These are phyloP conservation scores for Eupithecia vulgata DNA, from an alignment of 2,888 invertebrate species.

Conservation along the genomic window DNA sequence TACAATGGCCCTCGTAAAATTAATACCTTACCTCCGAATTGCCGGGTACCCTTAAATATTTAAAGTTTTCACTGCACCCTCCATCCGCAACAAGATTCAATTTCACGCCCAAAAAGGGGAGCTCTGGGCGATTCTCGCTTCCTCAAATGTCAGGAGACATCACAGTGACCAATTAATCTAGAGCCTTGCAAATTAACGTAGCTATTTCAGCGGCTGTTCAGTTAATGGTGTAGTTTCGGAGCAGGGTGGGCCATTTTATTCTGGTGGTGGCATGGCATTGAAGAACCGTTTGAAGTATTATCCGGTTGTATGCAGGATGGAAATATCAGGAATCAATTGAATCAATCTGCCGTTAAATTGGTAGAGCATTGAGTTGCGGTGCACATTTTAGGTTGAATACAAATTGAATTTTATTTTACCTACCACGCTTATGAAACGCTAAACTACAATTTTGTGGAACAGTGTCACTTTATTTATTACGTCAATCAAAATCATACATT, in stretches of 20 bases:
- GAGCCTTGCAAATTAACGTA: conserved; percentile 62
- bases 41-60: conserved; percentile 80
- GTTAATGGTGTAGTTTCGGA: conserved; percentile 48
- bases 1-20: conserved; percentile 79
- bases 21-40: conserved; percentile 79
- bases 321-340: conserved; percentile 73
- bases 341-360: conserved; percentile 80
- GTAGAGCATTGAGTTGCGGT: conserved; percentile 63
- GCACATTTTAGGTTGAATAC: conserved; percentile 53
- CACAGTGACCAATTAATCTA: conserved; percentile 63
- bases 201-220: conserved; percentile 46
- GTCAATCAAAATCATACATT: background rate
- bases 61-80: conserved; percentile 79
- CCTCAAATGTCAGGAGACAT: conserved; percentile 79
- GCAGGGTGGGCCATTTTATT: conserved; percentile 58
- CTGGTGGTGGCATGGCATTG: conserved; percentile 59
- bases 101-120: conserved; percentile 82
- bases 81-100: conserved; percentile 82
- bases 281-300: conserved; percentile 74
- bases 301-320: conserved; percentile 76
- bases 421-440: background rate
- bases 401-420: conserved; percentile 1
- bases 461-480: background rate
- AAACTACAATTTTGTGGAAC: background rate
- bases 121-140: conserved; percentile 71